Evolutionary conservation across 2,888 invertebrate genomes (phyloP).

Genomic region (Lasioglossum marginatum): DNA sequence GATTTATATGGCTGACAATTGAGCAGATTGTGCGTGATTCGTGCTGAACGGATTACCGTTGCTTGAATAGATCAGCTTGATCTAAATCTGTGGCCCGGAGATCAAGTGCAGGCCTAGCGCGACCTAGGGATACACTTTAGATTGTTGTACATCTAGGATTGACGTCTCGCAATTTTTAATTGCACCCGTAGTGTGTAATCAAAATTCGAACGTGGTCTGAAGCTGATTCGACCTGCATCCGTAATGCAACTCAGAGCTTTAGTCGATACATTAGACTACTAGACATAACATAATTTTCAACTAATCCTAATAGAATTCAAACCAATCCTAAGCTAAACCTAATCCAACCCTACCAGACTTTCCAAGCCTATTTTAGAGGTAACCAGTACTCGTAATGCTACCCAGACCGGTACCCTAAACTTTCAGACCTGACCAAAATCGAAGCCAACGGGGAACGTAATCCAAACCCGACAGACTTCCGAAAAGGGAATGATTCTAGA

Average conservation of each 20-base stretch:
- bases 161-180: not conserved
- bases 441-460: not conserved
- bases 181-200: not conserved
- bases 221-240: no score
- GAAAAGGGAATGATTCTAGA: not conserved
- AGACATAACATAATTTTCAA: not conserved
- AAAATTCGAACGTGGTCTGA: no score
- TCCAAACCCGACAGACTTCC: not conserved
- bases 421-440: not conserved
- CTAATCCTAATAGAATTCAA: not conserved
- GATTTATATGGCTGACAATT: constrained; percentile 6
- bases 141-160: not conserved
- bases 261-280: not conserved
- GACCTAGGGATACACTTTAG: not conserved
- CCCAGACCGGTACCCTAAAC: not conserved
- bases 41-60: not conserved
- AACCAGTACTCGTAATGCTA: not conserved
- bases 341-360: constrained; percentile 2
- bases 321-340: not conserved
- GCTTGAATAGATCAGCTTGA: not conserved
- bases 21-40: not conserved
- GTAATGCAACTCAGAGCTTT: not conserved
- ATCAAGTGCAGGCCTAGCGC: not conserved
- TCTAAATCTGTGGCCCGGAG: not conserved
- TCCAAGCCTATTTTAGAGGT: not conserved